Conservation (phyloP, 2,888 invertebrate species). For the Tridacna crocea region DNA sequence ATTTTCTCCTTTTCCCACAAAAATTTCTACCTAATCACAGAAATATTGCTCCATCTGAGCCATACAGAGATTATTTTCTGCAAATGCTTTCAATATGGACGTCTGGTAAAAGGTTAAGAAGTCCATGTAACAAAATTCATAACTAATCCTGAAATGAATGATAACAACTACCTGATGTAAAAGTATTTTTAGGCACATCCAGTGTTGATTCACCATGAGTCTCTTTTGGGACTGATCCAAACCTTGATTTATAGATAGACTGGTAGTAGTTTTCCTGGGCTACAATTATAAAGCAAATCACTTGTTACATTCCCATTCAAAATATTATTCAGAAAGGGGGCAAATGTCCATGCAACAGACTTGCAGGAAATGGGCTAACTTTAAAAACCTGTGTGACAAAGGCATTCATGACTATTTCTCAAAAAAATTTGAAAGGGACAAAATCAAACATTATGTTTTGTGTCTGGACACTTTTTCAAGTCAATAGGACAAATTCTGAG, state of each 20-base stretch:
- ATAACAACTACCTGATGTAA: neutral
- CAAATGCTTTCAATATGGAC: no score
- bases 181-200: neutral
- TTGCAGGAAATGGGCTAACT: neutral
- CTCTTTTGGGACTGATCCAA: constrained; percentile 38
- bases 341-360: neutral
- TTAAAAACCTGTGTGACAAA: neutral
- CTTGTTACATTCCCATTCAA: neutral
- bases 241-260: constrained; percentile 50
- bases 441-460: neutral
- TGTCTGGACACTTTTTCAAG: neutral
- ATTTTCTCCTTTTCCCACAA: no score
- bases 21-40: no score
- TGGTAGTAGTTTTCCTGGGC: constrained; percentile 47
- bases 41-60: no score
- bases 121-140: no score
- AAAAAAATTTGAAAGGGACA: neutral
- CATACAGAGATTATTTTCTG: no score
- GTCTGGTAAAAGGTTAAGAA: no score
- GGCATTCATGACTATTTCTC: neutral
- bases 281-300: constrained; percentile 5
- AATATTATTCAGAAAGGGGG: neutral
- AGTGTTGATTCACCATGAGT: neutral
- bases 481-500: no score
- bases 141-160: neutral